Evolutionary conservation across 53 echinoderm and acorn worm species (phyloP), one percentile per base, ranked within the genome.

Genomic region (Holothuria scabra): DNA sequence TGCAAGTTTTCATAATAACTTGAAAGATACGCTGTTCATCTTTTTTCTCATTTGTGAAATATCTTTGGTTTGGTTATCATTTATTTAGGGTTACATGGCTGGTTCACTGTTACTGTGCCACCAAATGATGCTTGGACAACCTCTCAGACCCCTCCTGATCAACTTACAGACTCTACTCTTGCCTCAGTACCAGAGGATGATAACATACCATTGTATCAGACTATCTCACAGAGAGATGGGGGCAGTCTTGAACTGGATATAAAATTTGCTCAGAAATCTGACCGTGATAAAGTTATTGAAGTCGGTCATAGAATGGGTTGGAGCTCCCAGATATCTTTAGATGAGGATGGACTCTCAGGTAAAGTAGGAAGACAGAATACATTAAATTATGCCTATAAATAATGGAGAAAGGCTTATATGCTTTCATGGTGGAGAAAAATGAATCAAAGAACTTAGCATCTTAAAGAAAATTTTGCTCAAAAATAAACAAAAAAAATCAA

Each of bases 241-340:
- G 93, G 93, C n/a, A 91, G 93, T 60, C 68, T 95, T 23, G 97
- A 94, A 76, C 82, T 94, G 55, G 82, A 82, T 0, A 61, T 97
- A 79, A 97, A 87, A 88, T 92, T 97, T 78, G 94, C 92, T 16
- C 97, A 89, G 35, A 87, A 93, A 48, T 76, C 76, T 31, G 94
- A 94, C 59, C 84, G 88, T 31, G 94, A 92, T 59, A 88, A 86
- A 26, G 90, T 97, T 49, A 65, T 97, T 8, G 84, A 97, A 58
- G 92, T 93, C 44, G 97, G 90, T 2, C 69, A 90, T 33, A 84
- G 90, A 76, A 86, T 97, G 20, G 97, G 97, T 46, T 97, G 97
- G 97, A 86, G 90, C 44, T 92, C 97, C 12, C 86, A 88, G 34
- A 85, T 76, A 16, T 2, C 16, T 11, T 49, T 76, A 28, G 76